Percentiles rank a stretch among this genome's conserved stretches.
Conservation (phyloP, 1,140 invertebrate species). For the Eubasilissa regina region DNA sequence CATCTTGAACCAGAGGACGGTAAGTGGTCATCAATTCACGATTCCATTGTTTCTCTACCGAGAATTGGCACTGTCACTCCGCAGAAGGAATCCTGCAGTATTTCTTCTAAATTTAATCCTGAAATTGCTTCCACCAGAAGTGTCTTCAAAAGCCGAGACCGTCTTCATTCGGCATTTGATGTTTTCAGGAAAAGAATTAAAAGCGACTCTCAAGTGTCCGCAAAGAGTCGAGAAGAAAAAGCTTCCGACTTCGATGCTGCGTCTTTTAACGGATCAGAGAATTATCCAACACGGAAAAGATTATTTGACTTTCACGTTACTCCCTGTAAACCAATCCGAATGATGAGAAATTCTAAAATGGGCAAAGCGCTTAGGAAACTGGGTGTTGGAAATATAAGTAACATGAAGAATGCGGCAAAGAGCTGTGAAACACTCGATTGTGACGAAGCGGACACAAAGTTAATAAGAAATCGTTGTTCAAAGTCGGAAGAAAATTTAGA, state of each 20-base stretch:
- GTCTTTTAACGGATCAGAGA: constrained; percentile 18
- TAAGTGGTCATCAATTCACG: constrained; percentile 42
- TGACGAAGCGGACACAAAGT: constrained; percentile 17
- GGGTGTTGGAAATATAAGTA: constrained; percentile 25
- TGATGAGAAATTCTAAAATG: constrained; percentile 52
- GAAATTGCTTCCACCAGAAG: constrained; percentile 23
- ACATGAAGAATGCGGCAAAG: constrained; percentile 35
- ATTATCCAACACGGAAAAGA: constrained; percentile 34
- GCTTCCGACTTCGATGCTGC: constrained; percentile 23
- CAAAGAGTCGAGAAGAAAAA: constrained; percentile 38
- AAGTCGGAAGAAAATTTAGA: constrained; percentile 55
- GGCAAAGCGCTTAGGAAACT: constrained; percentile 49
- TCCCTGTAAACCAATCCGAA: constrained; percentile 47
- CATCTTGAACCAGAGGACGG: constrained; percentile 31
- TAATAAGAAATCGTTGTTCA: constrained; percentile 47
- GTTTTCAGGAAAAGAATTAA: constrained; percentile 55
- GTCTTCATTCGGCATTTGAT: constrained; percentile 49
- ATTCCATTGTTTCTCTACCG: constrained; percentile 27
- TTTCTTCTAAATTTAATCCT: constrained; percentile 21
- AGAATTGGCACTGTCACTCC: neutral
- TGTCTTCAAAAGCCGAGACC: constrained; percentile 36
- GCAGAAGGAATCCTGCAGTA: neutral
- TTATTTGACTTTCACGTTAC: constrained; percentile 48
- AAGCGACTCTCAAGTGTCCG: constrained; percentile 50
- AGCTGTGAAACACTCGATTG: constrained; percentile 54